Evolutionary conservation across 2,113 vertebrate species (phyloP).

Genomic region (Sturnus vulgaris): DNA sequence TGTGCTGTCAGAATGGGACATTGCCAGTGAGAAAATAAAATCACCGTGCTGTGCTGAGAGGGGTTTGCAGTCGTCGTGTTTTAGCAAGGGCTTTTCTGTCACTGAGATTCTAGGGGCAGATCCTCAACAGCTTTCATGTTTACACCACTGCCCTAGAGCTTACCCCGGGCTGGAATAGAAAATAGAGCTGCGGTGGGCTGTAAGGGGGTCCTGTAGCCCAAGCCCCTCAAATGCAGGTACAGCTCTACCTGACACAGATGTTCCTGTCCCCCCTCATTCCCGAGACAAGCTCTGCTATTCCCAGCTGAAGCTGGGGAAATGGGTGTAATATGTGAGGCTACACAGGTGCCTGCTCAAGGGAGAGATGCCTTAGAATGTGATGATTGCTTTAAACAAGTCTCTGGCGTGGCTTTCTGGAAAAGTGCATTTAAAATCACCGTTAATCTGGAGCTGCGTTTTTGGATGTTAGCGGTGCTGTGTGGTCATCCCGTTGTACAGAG

Average conservation of each 20-base stretch:
- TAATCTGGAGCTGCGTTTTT: not conserved
- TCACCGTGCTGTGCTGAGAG: slow-evolving; percentile 36
- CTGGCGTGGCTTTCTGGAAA: not conserved
- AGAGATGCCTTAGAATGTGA: not conserved
- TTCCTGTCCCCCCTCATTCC: not conserved
- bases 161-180: slow-evolving; percentile 21
- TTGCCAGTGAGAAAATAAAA: slow-evolving; percentile 37
- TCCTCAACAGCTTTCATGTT: slow-evolving; percentile 10
- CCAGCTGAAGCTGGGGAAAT: not conserved
- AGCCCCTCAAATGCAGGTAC: accelerated
- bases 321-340: not conserved
- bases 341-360: not conserved
- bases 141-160: not conserved
- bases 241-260: not conserved
- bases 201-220: not conserved
- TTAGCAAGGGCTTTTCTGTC: slow-evolving; percentile 56
- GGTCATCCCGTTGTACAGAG: not conserved
- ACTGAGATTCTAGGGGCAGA: slow-evolving; percentile 40
- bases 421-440: not conserved
- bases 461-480: not conserved
- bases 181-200: not conserved
- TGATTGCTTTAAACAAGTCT: not conserved
- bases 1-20: not conserved
- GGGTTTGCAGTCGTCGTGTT: slow-evolving; percentile 20
- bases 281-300: not conserved